Conservation (phyloP, 2,113 vertebrate genomes). For the Telmatochromis sp. region DNA sequence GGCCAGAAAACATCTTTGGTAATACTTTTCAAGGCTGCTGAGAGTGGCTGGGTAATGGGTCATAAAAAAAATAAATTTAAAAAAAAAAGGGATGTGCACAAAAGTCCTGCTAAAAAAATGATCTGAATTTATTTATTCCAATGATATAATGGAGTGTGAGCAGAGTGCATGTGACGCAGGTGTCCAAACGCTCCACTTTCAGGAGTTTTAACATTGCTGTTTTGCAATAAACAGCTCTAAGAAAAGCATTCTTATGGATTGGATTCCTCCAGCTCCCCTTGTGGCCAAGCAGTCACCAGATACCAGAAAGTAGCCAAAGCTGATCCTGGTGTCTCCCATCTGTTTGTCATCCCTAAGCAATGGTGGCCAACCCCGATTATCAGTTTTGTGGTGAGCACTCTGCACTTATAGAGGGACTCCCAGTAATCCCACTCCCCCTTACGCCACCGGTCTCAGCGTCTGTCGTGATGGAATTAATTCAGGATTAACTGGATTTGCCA, state of each 20-base stretch:
- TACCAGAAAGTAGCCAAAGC: neutral
- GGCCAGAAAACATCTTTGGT: neutral
- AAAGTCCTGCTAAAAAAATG: neutral
- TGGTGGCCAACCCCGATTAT: neutral
- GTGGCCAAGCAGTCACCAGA: neutral
- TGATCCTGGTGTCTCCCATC: neutral
- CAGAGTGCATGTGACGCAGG: neutral
- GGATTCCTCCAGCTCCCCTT: neutral
- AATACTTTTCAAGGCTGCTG: neutral
- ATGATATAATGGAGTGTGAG: neutral
- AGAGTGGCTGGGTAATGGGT: neutral
- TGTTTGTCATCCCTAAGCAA: neutral
- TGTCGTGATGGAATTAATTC: constrained; percentile 13
- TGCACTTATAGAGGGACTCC: neutral
- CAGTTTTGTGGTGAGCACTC: neutral
- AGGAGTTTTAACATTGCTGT: neutral
- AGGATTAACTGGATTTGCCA: constrained; percentile 26
- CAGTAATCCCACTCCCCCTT: neutral
- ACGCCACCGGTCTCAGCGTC: neutral
- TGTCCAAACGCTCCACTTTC: neutral
- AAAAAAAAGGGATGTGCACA: neutral
- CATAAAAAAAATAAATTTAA: no score
- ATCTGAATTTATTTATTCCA: neutral
- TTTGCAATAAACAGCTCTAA: neutral
- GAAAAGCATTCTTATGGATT: neutral